Percentiles rank a stretch among this genome's conserved stretches.
These are phyloP conservation scores for Meliscaeva auricollis DNA, from an alignment of 2,888 invertebrate genomes.

Conservation along the genomic window DNA sequence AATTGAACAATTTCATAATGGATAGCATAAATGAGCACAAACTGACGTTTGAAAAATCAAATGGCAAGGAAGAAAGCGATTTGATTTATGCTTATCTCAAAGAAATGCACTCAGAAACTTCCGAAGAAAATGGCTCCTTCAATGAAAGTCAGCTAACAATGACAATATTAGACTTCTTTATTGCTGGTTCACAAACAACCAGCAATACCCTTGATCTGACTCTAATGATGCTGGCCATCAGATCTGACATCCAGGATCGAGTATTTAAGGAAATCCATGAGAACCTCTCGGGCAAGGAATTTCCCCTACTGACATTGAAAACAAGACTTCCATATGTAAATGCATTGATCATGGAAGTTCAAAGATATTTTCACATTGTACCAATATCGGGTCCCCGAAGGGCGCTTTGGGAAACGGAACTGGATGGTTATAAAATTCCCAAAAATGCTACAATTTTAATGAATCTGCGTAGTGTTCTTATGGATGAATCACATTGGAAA, in stretches of 20 bases:
- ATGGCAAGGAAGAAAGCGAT: conserved; percentile 83
- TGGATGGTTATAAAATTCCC: conserved; percentile 86
- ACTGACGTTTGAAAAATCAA: conserved; percentile 79
- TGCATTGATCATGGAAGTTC: conserved; percentile 86
- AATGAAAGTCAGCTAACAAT: conserved; percentile 87
- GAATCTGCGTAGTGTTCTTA: conserved; percentile 85
- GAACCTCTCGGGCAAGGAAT: conserved; percentile 79
- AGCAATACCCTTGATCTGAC: conserved; percentile 87
- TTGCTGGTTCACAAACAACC: conserved; percentile 88
- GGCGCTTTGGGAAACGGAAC: conserved; percentile 85
- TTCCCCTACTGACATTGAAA: conserved; percentile 81
- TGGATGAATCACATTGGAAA: conserved; percentile 86
- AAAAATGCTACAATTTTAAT: conserved; percentile 85
- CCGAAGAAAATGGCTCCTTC: conserved; percentile 79
- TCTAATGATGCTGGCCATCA: conserved; percentile 86
- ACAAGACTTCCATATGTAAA: conserved; percentile 85
- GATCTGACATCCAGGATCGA: conserved; percentile 86
- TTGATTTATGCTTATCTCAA: conserved; percentile 87
- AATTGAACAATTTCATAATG: conserved; percentile 86
- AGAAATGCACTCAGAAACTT: conserved; percentile 85
- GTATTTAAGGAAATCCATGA: conserved; percentile 86
- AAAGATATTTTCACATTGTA: conserved; percentile 85
- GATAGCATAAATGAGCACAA: conserved; percentile 86
- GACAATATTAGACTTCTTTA: conserved; percentile 88
- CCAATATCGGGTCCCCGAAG: conserved; percentile 86